Evolutionary conservation across 2,113 vertebrate genomes (phyloP), one percentile per base, ranked within the genome.

Genomic region (Aegotheles bennettii): DNA sequence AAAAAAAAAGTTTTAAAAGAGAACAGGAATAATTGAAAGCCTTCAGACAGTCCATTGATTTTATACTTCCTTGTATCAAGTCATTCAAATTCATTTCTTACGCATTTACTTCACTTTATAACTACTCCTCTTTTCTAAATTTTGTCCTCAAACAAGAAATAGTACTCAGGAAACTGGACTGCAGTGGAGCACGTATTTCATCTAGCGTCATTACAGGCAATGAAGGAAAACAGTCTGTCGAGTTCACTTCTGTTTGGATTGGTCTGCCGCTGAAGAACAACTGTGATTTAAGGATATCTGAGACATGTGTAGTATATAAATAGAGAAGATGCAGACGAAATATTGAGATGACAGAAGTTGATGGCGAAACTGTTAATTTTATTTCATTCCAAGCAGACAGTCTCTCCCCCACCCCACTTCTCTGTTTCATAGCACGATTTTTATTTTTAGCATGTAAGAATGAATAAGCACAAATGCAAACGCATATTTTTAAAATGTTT

Each of bases 1-100:
- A 48, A 48, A 24, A 48, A 60, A 56, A 97, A 85, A n/a, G 84
- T 64, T 84, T 23, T 31, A 74, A 75, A 93, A 76, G 59, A 79
- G 74, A 87, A 47, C 26, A 90, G 56, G 84, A 91, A 74, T 96
- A 95, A 97, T 47, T 84, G 80, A 94, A 96, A 96, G 76, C 65
- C 57, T 95, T 31, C 57, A 77, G 77, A 91, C 29, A 97, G 84
- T 43, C 73, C 93, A 89, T 96, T 97, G 84, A 96, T 95, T 97
- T 97, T 94, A 97, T 80, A 94, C 20, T 24, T 25, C 85, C 57
- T 90, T 42, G 5, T 96, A 95, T 84, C 88, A 93, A 95, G 89
- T 69, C 43, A 95, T 89, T 94, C 81, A 65, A 91, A 88, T 84
- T 95, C 28, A 87, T 90, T 94, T 87, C 61, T 88, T 74, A 92